Evolutionary conservation across 1,140 invertebrate species (phyloP), one percentile per base, ranked within the genome.

Genomic region (Marisa cornuarietis): DNA sequence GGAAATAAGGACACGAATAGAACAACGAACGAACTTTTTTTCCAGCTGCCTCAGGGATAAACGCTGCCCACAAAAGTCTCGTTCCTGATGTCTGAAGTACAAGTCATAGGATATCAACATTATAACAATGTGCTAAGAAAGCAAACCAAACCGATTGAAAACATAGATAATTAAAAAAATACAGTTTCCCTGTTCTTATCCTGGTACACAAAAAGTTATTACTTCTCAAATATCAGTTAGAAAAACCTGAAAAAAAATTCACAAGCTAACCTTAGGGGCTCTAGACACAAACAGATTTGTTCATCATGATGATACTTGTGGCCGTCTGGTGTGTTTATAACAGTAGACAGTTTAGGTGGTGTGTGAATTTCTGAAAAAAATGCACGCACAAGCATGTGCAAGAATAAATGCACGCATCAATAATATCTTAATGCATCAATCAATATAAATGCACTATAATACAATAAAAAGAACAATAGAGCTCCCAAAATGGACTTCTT

Each of bases 291-390:
- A 78, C 85, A 85, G n/a, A 90, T 87, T 61, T 87, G 86, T 82
- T 89, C 88, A 84, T 90, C 89, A 83, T 88, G 84, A 80, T 83
- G 85, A 79, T 87, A 90, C 65, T 86, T 79, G 73, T 90, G 88
- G n/a, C 85, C 84, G 71, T 87, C 81, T 26, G 85, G 84, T 20
- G 83, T 86, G 81, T 86, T 85, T 42, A 85, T 83, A 42, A 88
- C 83, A 80, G 85, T 88, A 9, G 87, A 86, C 66, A 88, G 68
- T 69, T 83, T 85, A 9, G 86, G 86, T 62, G 79, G 63, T 52
- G 76, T 65, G 65, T 68, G 80, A 22, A 82, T 69, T 69, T 83
- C 82, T 82, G 79, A 52, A 14, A 73, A 31, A 24, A 54, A 54
- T 22, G 58, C 10, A 73, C 42, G 13, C 69, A 71, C 11, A 71